These are phyloP conservation scores for Idaea dimidiata DNA, from an alignment of 2,888 invertebrate species.

Conservation along the genomic window DNA sequence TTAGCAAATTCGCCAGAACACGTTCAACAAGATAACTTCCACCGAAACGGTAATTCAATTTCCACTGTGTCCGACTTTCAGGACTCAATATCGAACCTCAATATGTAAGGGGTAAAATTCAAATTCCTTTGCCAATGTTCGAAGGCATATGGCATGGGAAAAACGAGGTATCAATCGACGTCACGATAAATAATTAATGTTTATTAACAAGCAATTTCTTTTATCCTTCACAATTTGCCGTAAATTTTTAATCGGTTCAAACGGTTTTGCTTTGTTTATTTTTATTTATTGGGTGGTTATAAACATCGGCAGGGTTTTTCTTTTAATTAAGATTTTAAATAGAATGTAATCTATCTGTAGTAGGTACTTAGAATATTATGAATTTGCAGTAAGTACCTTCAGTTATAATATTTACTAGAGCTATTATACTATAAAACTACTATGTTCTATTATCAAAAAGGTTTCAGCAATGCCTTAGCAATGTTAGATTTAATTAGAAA, in stretches of 20 bases:
- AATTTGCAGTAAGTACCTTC: too few species aligned
- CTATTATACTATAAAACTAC: too few species aligned
- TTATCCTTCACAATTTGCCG: not conserved
- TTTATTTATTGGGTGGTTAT: not conserved
- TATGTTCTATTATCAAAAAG: too few species aligned
- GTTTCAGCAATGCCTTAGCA: too few species aligned
- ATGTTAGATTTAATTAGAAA: too few species aligned
- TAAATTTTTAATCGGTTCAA: not conserved
- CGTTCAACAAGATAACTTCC: constrained; percentile 8
- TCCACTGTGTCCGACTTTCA: not conserved
- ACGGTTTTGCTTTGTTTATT: not conserved
- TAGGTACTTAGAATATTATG: too few species aligned
- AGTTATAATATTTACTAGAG: too few species aligned
- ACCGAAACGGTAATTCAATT: constrained; percentile 9
- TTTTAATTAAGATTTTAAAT: too few species aligned
- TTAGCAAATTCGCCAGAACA: constrained; percentile 11
- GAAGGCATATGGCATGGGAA: not conserved
- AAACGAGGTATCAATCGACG: constrained; percentile 14
- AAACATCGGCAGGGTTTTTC: too few species aligned
- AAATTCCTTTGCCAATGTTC: not conserved
- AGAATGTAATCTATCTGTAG: too few species aligned
- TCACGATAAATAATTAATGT: constrained; percentile 12
- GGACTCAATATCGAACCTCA: not conserved
- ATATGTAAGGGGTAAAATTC: not conserved
- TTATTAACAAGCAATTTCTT: constrained; percentile 4